Evolutionary conservation across 2,888 invertebrate genomes (phyloP).

Genomic region (Willowsia nigromaculata): DNA sequence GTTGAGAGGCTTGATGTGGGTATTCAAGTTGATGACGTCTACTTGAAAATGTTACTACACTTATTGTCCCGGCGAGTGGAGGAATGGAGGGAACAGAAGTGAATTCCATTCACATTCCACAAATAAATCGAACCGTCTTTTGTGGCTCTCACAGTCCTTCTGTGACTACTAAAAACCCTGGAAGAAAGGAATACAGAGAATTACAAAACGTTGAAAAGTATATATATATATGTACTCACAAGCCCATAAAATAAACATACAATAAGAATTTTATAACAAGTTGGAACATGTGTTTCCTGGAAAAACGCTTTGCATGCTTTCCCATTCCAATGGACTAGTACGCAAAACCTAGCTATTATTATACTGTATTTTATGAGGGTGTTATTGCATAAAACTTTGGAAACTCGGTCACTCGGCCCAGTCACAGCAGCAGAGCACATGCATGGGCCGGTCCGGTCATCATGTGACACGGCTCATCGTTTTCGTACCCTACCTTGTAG

Average conservation of each 20-base stretch:
- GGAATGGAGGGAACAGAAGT: background rate
- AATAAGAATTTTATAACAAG: too few relatives aligned
- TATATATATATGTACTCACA: background rate
- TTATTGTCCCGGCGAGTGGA: slow-evolving; percentile 3
- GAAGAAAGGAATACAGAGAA: background rate
- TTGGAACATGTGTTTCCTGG: background rate
- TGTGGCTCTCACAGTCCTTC: too few relatives aligned
- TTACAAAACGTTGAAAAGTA: background rate
- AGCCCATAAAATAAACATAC: background rate
- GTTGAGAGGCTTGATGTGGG: background rate
- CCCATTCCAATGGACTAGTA: background rate
- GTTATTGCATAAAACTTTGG: background rate
- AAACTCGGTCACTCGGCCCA: slow-evolving; percentile 30
- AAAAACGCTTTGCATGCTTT: background rate
- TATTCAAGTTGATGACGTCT: slow-evolving; percentile 19
- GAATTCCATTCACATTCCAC: slow-evolving; percentile 25
- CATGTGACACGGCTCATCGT: slow-evolving; percentile 50
- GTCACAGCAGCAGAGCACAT: slow-evolving; percentile 10
- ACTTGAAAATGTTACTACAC: slow-evolving; percentile 8
- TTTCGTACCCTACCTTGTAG: background rate
- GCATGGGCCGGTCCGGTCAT: slow-evolving; percentile 35
- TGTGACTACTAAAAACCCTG: background rate
- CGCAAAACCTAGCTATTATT: background rate
- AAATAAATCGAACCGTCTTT: slow-evolving; percentile 28
- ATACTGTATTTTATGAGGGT: background rate